These are phyloP conservation scores for Copidosoma aretas DNA, from an alignment of 2,888 invertebrate genomes.

Conservation along the genomic window DNA sequence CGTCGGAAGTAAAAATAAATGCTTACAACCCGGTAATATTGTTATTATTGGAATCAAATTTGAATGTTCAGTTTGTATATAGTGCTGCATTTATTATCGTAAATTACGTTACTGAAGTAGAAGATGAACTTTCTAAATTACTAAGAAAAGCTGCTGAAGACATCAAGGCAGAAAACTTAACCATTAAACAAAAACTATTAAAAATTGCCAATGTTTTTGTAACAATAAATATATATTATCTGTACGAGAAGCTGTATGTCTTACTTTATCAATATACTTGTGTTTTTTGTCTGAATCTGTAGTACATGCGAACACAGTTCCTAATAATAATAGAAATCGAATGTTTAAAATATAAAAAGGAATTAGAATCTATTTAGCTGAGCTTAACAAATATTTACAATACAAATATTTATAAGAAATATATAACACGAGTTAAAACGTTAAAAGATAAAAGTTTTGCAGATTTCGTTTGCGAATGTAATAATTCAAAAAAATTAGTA, in stretches of 20 bases:
- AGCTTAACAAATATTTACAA: too few relatives aligned
- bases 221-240: constrained; percentile 41
- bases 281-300: constrained; percentile 29
- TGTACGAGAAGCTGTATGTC: constrained; percentile 40
- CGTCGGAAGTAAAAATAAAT: constrained; percentile 26
- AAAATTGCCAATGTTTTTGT: constrained; percentile 40
- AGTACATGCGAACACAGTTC: too few relatives aligned
- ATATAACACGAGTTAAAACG: too few relatives aligned
- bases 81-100: constrained; percentile 9
- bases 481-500: constrained; percentile 19
- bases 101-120: constrained; percentile 23
- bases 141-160: constrained; percentile 34
- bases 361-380: too few relatives aligned
- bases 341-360: too few relatives aligned
- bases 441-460: too few relatives aligned
- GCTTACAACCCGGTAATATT: constrained; percentile 23
- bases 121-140: constrained; percentile 14
- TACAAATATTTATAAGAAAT: too few relatives aligned
- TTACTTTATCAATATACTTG: constrained; percentile 34
- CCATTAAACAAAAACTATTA: constrained; percentile 34
- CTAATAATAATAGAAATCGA: too few relatives aligned
- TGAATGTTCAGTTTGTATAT: constrained; percentile 24
- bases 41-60: constrained; percentile 18
- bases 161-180: constrained; percentile 27
- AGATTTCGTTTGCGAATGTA: too few relatives aligned